phyloP scores from a whole-genome alignment of 2,888 invertebrate species.

The Chymomyza procnemis region DNA sequence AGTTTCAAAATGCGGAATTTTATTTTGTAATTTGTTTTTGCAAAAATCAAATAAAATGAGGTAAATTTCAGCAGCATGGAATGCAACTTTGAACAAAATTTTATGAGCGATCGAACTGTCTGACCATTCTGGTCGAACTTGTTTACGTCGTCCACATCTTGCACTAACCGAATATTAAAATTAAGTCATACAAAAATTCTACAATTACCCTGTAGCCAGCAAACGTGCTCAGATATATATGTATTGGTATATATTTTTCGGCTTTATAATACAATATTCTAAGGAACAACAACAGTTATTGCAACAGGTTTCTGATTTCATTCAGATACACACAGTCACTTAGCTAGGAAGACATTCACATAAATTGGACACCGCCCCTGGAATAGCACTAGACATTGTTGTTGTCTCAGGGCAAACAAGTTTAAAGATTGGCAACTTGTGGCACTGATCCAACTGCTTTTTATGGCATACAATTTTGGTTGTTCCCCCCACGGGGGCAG shows the following conservation, averaged over 20 bases:
- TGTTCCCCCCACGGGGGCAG: background rate
- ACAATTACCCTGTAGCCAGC: background rate
- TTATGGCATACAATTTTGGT: background rate
- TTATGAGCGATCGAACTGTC: too few relatives aligned
- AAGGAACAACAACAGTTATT: background rate
- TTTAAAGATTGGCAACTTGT: background rate
- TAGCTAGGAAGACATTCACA: background rate
- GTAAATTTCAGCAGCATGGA: too few relatives aligned
- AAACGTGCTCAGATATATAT: background rate
- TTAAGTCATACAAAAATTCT: background rate
- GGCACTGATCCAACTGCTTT: background rate
- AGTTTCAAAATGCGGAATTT: too few relatives aligned
- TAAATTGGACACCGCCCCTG: background rate
- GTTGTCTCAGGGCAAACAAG: background rate
- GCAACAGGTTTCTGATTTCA: background rate
- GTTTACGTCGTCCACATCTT: too few relatives aligned
- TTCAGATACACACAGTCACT: background rate
- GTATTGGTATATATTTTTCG: too few relatives aligned
- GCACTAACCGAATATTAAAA: background rate
- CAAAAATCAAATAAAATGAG: too few relatives aligned
- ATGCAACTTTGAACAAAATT: too few relatives aligned
- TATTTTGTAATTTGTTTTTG: too few relatives aligned
- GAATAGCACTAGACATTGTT: background rate
- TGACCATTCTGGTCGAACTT: too few relatives aligned
- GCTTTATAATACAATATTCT: background rate